phyloP scores from a whole-genome alignment of 2,888 invertebrate genomes.

The Malthinus seriepunctatus region DNA sequence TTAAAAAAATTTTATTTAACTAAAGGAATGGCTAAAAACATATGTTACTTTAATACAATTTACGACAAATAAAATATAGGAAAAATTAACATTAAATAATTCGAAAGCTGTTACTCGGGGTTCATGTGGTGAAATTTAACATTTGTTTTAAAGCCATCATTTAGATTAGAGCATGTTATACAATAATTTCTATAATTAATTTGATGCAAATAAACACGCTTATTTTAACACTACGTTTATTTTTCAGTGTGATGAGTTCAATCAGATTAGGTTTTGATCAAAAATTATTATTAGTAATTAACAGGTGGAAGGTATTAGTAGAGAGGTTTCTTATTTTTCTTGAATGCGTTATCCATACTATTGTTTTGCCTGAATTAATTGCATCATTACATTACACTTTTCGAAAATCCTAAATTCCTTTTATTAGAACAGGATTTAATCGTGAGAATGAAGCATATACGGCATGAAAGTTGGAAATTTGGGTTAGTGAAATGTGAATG shows the following conservation, averaged over 20 bases:
- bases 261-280: not conserved
- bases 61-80: too few species aligned
- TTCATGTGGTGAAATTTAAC: not conserved
- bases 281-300: constrained; percentile 3
- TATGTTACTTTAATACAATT: too few species aligned
- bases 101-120: too few species aligned
- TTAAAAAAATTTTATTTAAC: too few species aligned
- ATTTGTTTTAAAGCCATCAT: not conserved
- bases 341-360: constrained; percentile 31
- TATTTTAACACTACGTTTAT: not conserved
- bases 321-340: constrained; percentile 50
- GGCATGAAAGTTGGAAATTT: constrained; percentile 37
- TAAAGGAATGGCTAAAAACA: too few species aligned
- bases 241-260: not conserved
- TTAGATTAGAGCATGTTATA: constrained; percentile 1
- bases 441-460: constrained; percentile 31
- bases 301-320: constrained; percentile 38
- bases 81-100: too few species aligned
- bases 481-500: constrained; percentile 36
- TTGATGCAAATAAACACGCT: constrained; percentile 2
- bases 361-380: constrained; percentile 47
- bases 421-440: constrained; percentile 38
- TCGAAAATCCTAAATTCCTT: constrained; percentile 45
- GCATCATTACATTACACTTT: constrained; percentile 43
- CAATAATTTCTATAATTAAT: not conserved